These are phyloP conservation scores for Planiliza haematocheilus DNA, from an alignment of 2,113 vertebrate genomes.

Conservation along the genomic window DNA sequence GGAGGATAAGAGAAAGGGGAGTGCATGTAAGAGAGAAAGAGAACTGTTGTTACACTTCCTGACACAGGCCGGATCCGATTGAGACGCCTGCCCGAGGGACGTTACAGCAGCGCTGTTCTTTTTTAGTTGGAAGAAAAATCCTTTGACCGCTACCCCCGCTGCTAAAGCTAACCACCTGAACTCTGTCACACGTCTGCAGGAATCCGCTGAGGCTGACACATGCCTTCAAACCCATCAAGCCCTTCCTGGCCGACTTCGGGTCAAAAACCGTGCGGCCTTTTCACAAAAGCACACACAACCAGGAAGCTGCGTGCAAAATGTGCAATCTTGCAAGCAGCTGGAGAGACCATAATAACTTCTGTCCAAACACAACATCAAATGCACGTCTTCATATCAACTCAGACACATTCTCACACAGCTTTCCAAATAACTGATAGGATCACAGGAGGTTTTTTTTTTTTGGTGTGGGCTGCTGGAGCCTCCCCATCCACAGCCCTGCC, in stretches of 20 bases:
- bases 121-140: conserved; percentile 16
- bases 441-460: conserved; percentile 7
- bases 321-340: neutral
- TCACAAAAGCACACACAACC: neutral
- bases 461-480: conserved; percentile 16
- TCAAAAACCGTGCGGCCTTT: conserved; percentile 15
- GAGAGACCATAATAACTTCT: neutral
- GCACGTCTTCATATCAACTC: conserved; percentile 9
- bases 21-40: conserved; percentile 42
- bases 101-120: conserved; percentile 51
- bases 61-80: conserved; percentile 67
- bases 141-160: conserved; percentile 46
- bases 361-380: neutral
- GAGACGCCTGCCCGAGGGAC: conserved; percentile 66
- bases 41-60: conserved; percentile 67
- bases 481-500: conserved; percentile 38
- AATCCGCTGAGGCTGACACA: conserved; percentile 41
- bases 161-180: conserved; percentile 55
- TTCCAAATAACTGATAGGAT: conserved; percentile 36
- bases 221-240: conserved; percentile 6
- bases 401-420: conserved; percentile 30
- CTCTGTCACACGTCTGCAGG: conserved; percentile 46
- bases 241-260: conserved; percentile 5
- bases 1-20: conserved; percentile 45
- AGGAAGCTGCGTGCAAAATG: neutral